These are phyloP conservation scores for Caenorhabditis uteleia DNA, from an alignment of 2,888 invertebrate species.

Conservation along the genomic window DNA sequence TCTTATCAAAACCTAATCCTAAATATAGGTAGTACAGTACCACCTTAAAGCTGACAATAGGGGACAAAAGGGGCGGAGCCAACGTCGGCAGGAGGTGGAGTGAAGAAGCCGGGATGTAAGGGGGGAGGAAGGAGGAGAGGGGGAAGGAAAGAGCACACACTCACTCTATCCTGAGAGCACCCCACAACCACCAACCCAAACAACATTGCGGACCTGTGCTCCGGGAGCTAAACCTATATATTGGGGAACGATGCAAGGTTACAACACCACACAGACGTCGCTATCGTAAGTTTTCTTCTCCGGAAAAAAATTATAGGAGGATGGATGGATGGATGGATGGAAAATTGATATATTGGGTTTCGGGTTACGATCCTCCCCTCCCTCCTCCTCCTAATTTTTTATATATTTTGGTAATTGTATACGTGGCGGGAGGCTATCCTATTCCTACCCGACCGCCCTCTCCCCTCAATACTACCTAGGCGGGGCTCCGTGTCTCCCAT, in stretches of 20 bases:
- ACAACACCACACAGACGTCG: too few species aligned
- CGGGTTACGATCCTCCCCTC: conserved; percentile 39
- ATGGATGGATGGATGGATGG: not conserved
- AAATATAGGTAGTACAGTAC: not conserved
- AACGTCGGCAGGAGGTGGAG: too few species aligned
- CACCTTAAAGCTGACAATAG: not conserved
- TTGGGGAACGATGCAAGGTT: too few species aligned
- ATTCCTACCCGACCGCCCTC: conserved; percentile 3
- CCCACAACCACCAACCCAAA: not conserved
- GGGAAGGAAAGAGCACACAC: conserved; percentile 1
- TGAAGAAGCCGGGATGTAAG: too few species aligned
- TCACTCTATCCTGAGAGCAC: not conserved
- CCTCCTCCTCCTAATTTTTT: too few species aligned
- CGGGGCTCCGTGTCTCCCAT: too few species aligned
- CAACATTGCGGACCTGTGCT: not conserved
- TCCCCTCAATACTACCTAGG: too few species aligned
- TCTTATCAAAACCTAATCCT: not conserved
- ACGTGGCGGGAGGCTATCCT: conserved; percentile 30
- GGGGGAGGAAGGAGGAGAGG: not conserved
- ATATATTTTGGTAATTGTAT: conserved; percentile 39
- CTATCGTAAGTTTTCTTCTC: too few species aligned
- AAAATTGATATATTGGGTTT: conserved; percentile 4
- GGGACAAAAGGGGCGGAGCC: conserved; percentile 1
- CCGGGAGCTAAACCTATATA: too few species aligned
- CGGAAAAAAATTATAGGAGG: not conserved